Evolutionary conservation across 2,797 vertebrate genomes (phyloP).

Genomic region (Phalanger gymnotis): DNA sequence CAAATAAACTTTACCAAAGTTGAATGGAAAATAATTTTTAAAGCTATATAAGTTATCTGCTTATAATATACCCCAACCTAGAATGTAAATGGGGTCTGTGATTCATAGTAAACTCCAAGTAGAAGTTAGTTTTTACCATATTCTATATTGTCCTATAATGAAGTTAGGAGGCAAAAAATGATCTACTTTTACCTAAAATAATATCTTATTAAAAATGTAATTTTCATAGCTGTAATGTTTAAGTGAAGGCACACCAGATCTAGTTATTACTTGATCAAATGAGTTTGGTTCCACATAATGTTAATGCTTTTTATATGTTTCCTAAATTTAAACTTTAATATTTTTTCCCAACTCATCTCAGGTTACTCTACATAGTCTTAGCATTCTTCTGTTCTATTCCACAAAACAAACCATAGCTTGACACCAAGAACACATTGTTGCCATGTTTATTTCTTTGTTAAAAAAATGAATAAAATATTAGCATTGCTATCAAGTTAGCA

Average conservation of each 20-base stretch:
- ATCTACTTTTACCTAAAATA: conserved; percentile 43
- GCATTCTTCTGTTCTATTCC: conserved; percentile 22
- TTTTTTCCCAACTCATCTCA: conserved; percentile 27
- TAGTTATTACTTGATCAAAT: conserved; percentile 41
- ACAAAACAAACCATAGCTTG: conserved; percentile 38
- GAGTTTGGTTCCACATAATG: conserved; percentile 3
- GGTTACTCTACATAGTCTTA: conserved; percentile 39
- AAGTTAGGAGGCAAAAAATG: background rate
- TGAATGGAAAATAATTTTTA: conserved; percentile 5
- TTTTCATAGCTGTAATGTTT: conserved; percentile 28
- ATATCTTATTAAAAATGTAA: conserved; percentile 26
- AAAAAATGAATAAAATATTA: conserved; percentile 49
- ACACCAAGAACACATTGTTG: conserved; percentile 43
- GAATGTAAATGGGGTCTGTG: conserved; percentile 19
- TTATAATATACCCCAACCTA: conserved; percentile 24
- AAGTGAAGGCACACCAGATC: conserved; percentile 15
- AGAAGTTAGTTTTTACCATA: conserved; percentile 11
- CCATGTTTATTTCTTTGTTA: conserved; percentile 57
- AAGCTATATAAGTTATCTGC: background rate
- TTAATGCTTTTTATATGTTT: conserved; percentile 13
- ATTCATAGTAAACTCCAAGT: background rate
- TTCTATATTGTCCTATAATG: conserved; percentile 24
- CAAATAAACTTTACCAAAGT: conserved; percentile 9
- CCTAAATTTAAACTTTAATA: conserved; percentile 32
- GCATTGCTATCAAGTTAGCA: conserved; percentile 44